These are phyloP conservation scores for Dolichotis patagonum DNA, from an alignment of 2,113 vertebrate species.

Conservation along the genomic window DNA sequence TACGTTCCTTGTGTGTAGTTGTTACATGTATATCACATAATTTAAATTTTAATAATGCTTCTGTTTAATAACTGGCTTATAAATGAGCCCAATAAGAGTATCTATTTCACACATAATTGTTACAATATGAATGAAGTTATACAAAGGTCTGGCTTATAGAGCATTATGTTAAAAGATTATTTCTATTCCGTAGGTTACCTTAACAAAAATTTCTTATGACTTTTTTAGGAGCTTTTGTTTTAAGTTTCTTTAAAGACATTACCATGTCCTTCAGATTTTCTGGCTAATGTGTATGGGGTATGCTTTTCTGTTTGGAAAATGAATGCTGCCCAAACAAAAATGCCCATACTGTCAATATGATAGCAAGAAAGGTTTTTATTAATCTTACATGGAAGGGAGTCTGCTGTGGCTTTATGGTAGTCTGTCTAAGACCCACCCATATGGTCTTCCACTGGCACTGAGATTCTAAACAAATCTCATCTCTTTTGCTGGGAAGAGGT, in stretches of 20 bases:
- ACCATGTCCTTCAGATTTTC: neutral
- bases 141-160: neutral
- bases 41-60: neutral
- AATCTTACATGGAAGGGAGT: neutral
- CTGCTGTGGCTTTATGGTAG: neutral
- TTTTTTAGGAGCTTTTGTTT: neutral
- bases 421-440: neutral
- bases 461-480: neutral
- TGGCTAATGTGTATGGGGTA: neutral
- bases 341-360: neutral
- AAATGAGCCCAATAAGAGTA: neutral
- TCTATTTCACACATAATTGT: neutral
- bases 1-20: neutral
- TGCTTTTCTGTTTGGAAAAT: neutral
- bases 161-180: neutral
- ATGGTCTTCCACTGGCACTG: too few species aligned
- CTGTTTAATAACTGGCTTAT: neutral
- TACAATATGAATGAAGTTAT: neutral
- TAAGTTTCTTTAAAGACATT: neutral
- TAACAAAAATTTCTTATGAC: neutral
- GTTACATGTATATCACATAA: neutral
- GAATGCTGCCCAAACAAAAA: neutral
- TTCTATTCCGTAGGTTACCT: neutral
- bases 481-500: neutral
- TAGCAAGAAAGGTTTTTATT: neutral